A percentile compares a stretch with the other conserved stretches of the same genome.
Conservation (phyloP, 2,113 vertebrate species). For the Oplegnathus fasciatus region DNA sequence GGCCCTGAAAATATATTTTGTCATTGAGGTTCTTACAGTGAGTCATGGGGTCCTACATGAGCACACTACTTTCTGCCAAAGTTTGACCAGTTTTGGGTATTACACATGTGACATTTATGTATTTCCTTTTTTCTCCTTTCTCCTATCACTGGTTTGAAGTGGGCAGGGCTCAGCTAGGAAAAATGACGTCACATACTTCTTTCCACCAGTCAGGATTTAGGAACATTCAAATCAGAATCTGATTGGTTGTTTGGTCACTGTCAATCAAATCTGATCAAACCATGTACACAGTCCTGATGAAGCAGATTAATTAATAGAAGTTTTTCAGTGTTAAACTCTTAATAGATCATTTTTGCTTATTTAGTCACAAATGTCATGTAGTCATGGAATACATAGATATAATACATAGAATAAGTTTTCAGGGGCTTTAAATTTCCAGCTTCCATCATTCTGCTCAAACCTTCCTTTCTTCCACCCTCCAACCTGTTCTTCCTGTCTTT, state of each 20-base stretch:
- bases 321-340: no score
- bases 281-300: background rate
- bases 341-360: no score
- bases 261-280: background rate
- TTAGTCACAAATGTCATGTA: background rate
- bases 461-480: background rate
- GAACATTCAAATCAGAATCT: background rate
- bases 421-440: background rate
- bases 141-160: background rate
- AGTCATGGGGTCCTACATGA: background rate
- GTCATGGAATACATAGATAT: no score
- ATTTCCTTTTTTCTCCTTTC: background rate
- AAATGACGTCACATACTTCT: background rate
- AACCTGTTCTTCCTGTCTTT: background rate
- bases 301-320: background rate
- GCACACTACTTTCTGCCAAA: background rate
- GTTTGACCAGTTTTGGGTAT: background rate
- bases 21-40: background rate
- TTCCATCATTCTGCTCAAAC: background rate
- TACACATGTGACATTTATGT: background rate
- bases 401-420: no score
- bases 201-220: background rate
- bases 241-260: background rate
- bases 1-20: background rate
- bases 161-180: no score